Conservation (phyloP, 2,888 invertebrate species). For the Chrysolina americana region DNA sequence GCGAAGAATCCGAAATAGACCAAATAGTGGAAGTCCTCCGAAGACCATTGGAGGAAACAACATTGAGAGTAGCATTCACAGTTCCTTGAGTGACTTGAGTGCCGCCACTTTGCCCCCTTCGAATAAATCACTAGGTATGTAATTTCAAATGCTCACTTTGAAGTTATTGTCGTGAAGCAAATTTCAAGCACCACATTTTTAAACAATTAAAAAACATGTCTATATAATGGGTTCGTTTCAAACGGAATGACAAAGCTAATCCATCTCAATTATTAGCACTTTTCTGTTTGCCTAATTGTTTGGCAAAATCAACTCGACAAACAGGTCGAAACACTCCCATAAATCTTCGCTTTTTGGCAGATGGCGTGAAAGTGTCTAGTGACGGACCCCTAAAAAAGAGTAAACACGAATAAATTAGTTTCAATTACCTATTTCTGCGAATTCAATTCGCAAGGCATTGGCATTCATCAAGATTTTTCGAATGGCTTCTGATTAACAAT, state of each 20-base stretch:
- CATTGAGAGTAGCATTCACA: slow-evolving; percentile 75
- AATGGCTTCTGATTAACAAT: too few relatives aligned
- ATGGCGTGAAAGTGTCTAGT: neutral
- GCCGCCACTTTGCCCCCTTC: slow-evolving; percentile 63
- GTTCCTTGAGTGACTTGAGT: slow-evolving; percentile 81
- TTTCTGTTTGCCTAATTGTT: neutral
- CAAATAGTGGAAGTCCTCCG: slow-evolving; percentile 74
- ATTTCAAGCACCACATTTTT: slow-evolving; percentile 26
- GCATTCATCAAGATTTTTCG: too few relatives aligned
- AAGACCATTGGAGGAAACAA: slow-evolving; percentile 55
- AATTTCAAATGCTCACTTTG: slow-evolving; percentile 10
- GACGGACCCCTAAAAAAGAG: neutral
- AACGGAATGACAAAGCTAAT: neutral
- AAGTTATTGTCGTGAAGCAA: neutral
- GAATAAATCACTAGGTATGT: slow-evolving; percentile 54
- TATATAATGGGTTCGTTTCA: neutral
- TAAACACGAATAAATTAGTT: neutral
- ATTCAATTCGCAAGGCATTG: neutral
- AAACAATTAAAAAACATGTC: neutral
- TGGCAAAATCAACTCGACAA: neutral
- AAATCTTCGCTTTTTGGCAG: neutral
- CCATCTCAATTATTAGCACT: too few relatives aligned
- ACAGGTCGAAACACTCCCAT: neutral
- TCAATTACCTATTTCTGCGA: neutral
- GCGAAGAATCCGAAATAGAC: slow-evolving; percentile 71